These are phyloP conservation scores for Glyphotaelius pellucidus DNA, from an alignment of 2,888 invertebrate species.

Conservation along the genomic window DNA sequence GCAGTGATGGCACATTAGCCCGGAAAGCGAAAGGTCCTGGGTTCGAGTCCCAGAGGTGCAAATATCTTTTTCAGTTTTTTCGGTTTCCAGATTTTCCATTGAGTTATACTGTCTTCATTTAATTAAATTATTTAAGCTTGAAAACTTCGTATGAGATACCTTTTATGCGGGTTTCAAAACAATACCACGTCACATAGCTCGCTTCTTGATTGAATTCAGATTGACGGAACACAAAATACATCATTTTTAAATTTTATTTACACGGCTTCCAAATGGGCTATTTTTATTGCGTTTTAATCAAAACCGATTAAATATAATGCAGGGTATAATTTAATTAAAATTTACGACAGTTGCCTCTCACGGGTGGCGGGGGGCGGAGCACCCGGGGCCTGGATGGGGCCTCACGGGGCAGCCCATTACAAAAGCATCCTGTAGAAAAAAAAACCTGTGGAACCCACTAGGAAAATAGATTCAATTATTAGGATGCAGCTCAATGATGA, in stretches of 20 bases:
- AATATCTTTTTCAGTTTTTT: too few species aligned
- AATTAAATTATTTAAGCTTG: too few species aligned
- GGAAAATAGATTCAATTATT: background rate
- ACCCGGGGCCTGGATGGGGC: background rate
- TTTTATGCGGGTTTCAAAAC: too few species aligned
- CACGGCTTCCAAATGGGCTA: background rate
- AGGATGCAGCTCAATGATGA: background rate
- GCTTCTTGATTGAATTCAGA: background rate
- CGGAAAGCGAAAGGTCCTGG: too few species aligned
- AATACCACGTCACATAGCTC: too few species aligned
- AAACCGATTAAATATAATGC: slow-evolving; percentile 8
- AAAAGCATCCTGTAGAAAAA: slow-evolving; percentile 10
- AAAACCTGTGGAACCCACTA: background rate
- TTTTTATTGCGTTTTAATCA: slow-evolving; percentile 38
- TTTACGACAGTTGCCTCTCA: slow-evolving; percentile 31
- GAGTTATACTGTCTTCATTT: too few species aligned
- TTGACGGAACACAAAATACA: background rate
- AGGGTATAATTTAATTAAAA: slow-evolving; percentile 48
- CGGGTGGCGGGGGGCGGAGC: slow-evolving; percentile 46
- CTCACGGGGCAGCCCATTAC: slow-evolving; percentile 10
- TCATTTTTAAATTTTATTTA: background rate
- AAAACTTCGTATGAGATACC: too few species aligned
- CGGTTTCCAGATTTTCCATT: too few species aligned
- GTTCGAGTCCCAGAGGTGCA: too few species aligned
- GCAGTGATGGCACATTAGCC: too few species aligned